Evolutionary conservation across 2,888 invertebrate species (phyloP).

Genomic region (Anthophora plumipes): DNA sequence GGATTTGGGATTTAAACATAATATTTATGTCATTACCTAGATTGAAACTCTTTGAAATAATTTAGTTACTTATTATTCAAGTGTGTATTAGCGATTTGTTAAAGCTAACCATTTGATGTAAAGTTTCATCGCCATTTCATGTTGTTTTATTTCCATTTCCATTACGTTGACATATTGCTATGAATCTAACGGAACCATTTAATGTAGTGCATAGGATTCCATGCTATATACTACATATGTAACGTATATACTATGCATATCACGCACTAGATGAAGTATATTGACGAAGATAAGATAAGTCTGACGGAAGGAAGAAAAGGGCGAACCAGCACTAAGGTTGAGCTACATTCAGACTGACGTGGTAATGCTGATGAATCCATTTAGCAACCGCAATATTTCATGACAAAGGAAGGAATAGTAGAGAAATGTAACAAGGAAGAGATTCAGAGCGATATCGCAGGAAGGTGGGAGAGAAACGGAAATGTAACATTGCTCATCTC

Average conservation of each 20-base stretch:
- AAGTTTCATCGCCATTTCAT: too few species aligned
- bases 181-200: neutral
- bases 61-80: too few species aligned
- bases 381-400: slow-evolving; percentile 79
- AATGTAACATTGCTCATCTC: slow-evolving; percentile 43
- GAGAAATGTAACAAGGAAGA: slow-evolving; percentile 44
- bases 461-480: slow-evolving; percentile 8
- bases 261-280: slow-evolving; percentile 7
- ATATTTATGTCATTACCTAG: too few species aligned
- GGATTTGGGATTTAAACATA: too few species aligned
- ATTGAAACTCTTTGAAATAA: too few species aligned
- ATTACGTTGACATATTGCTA: neutral
- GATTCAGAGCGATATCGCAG: slow-evolving; percentile 35
- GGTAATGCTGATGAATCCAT: slow-evolving; percentile 81
- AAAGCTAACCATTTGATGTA: too few species aligned
- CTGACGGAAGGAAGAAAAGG: slow-evolving; percentile 62
- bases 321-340: slow-evolving; percentile 73
- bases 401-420: slow-evolving; percentile 48
- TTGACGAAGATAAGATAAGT: slow-evolving; percentile 46
- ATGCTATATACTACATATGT: too few species aligned
- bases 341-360: slow-evolving; percentile 79
- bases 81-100: too few species aligned
- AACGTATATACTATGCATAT: neutral
- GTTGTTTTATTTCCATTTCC: neutral
- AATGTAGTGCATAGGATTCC: neutral